phyloP scores from a whole-genome alignment of 2,797 vertebrate genomes.

The Adrianichthys oophorus region DNA sequence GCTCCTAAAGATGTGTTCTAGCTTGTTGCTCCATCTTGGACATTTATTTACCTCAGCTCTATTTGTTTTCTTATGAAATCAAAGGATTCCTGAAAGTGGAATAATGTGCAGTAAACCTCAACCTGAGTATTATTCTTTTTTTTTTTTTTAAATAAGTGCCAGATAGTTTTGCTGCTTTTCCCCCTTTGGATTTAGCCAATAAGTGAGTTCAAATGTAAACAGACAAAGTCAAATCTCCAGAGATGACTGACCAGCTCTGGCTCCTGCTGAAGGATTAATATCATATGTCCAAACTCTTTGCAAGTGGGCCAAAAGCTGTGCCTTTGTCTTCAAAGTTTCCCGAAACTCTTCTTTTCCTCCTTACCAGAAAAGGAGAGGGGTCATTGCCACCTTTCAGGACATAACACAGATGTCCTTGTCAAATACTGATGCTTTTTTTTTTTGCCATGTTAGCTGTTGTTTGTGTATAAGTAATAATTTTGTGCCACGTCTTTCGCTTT shows the following conservation, averaged over 20 bases:
- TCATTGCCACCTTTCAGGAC: conserved; percentile 67
- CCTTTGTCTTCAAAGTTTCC: conserved; percentile 44
- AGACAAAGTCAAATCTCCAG: conserved; percentile 62
- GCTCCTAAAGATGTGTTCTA: conserved; percentile 59
- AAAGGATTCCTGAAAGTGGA: conserved; percentile 39
- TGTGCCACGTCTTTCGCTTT: conserved; percentile 58
- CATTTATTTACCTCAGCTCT: conserved; percentile 74
- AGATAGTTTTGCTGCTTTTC: conserved; percentile 41
- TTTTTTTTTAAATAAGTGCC: conserved; percentile 34
- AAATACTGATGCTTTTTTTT: conserved; percentile 58
- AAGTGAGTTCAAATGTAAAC: conserved; percentile 59
- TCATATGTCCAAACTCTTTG: conserved; percentile 63
- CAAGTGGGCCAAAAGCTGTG: conserved; percentile 58
- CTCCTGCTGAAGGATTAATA: conserved; percentile 72
- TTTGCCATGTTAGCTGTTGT: conserved; percentile 62
- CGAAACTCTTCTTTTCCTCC: conserved; percentile 40
- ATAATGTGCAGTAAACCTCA: conserved; percentile 15
- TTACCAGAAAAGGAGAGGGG: conserved; percentile 50
- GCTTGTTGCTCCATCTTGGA: conserved; percentile 55
- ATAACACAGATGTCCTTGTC: conserved; percentile 56
- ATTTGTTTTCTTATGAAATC: conserved; percentile 67
- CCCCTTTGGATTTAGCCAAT: conserved; percentile 41
- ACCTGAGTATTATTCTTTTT: conserved; percentile 11
- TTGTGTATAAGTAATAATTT: conserved; percentile 68
- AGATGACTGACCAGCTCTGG: conserved; percentile 67